Evolutionary conservation across 2,888 invertebrate genomes (phyloP).

Genomic region (Opisthograptis luteolata): DNA sequence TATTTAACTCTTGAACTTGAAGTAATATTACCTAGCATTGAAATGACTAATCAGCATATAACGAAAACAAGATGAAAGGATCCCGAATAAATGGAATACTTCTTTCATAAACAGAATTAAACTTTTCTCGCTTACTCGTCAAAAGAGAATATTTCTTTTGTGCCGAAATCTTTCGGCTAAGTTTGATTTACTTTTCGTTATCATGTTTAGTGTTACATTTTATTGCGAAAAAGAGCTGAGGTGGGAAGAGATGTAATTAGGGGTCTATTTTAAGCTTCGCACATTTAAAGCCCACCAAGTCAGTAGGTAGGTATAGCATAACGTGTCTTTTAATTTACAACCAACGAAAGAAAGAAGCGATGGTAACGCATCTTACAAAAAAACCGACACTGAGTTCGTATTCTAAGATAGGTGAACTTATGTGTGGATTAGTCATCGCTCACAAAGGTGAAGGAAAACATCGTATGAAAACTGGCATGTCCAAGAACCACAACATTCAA

Average conservation of each 20-base stretch:
- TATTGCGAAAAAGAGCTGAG: constrained; percentile 26
- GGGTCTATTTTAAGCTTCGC: too few relatives aligned
- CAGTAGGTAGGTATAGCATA: too few relatives aligned
- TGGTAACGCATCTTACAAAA: too few relatives aligned
- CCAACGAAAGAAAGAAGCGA: too few relatives aligned
- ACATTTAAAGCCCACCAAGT: too few relatives aligned
- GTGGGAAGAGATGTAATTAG: constrained; percentile 7
- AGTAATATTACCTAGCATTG: constrained; percentile 13
- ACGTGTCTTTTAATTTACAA: too few relatives aligned
- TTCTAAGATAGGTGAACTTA: too few relatives aligned
- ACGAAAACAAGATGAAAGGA: constrained; percentile 32
- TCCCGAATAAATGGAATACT: constrained; percentile 32
- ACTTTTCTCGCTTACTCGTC: constrained; percentile 35
- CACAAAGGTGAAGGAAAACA: too few relatives aligned
- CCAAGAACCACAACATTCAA: too few relatives aligned
- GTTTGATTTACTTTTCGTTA: constrained; percentile 54
- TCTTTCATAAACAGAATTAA: constrained; percentile 36
- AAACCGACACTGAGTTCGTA: too few relatives aligned
- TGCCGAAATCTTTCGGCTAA: constrained; percentile 44
- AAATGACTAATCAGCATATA: constrained; percentile 19
- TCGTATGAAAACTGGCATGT: too few relatives aligned
- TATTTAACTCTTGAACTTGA: constrained; percentile 9
- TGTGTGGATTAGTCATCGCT: too few relatives aligned
- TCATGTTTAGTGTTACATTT: constrained; percentile 43
- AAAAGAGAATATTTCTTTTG: constrained; percentile 37